These are phyloP conservation scores for Liposcelis brunnea DNA, from an alignment of 2,888 invertebrate genomes.

Conservation along the genomic window DNA sequence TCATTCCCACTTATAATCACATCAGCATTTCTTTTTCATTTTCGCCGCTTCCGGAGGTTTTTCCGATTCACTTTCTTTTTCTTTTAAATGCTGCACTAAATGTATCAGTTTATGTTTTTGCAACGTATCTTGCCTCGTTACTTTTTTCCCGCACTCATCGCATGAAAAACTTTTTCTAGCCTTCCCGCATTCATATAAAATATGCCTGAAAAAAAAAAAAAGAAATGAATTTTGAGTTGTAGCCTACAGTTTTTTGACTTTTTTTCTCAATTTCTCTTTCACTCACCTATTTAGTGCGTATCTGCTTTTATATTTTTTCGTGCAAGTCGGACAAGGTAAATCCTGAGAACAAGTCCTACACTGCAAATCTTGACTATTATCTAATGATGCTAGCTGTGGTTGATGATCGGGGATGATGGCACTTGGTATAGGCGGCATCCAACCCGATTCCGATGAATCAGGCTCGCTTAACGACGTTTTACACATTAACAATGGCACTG, in stretches of 20 bases:
- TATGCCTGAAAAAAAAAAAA: slow-evolving; percentile 2
- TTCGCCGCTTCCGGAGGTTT: too few species aligned
- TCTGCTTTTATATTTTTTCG: slow-evolving; percentile 3
- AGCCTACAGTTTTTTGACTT: neutral
- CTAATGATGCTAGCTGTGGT: neutral
- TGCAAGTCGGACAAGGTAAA: slow-evolving; percentile 1
- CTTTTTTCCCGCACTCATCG: slow-evolving; percentile 7
- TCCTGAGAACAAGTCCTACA: neutral
- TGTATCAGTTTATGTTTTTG: slow-evolving; percentile 8
- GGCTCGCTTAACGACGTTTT: neutral
- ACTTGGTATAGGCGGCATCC: neutral
- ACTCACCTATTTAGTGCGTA: slow-evolving; percentile 3
- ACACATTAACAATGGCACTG: slow-evolving; percentile 2
- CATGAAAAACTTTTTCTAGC: slow-evolving; percentile 6
- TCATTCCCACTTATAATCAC: too few species aligned
- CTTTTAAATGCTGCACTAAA: slow-evolving; percentile 5
- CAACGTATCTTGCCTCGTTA: slow-evolving; percentile 4
- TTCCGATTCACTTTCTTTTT: neutral
- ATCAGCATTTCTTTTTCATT: too few species aligned
- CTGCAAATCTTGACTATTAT: too few species aligned
- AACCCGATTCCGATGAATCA: neutral
- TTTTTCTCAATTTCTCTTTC: too few species aligned
- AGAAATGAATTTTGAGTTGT: neutral
- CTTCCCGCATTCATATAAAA: slow-evolving; percentile 5
- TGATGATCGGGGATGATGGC: neutral